Evolutionary conservation across 2,888 invertebrate genomes (phyloP).

Genomic region (Aphidius colemani): DNA sequence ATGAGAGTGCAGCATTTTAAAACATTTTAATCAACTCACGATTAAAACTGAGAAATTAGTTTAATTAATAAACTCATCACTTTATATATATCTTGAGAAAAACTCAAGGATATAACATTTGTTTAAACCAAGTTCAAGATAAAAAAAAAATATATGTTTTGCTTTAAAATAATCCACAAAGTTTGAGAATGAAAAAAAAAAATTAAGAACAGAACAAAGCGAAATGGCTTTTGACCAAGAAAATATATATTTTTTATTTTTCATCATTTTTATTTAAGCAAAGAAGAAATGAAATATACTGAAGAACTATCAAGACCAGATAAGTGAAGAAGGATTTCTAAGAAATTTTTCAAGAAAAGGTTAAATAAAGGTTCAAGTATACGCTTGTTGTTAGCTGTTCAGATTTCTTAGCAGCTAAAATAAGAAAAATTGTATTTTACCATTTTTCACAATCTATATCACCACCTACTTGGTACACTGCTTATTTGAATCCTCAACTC

Average conservation of each 20-base stretch:
- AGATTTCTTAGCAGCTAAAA: constrained; percentile 51
- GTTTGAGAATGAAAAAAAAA: constrained; percentile 33
- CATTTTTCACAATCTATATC: constrained; percentile 27
- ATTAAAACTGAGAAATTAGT: too few relatives aligned
- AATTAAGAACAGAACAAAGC: neutral
- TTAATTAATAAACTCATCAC: too few relatives aligned
- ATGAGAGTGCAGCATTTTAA: too few relatives aligned
- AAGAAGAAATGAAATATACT: constrained; percentile 11
- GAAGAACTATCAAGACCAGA: constrained; percentile 23
- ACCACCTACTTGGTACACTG: constrained; percentile 31
- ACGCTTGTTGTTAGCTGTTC: constrained; percentile 58
- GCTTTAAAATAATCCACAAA: constrained; percentile 4
- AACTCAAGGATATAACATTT: too few relatives aligned
- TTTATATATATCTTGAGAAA: too few relatives aligned
- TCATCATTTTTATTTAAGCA: neutral
- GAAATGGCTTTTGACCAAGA: constrained; percentile 8
- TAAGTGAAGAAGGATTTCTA: constrained; percentile 38
- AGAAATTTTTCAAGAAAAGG: constrained; percentile 54
- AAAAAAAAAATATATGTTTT: too few relatives aligned
- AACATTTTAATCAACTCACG: too few relatives aligned
- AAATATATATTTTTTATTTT: neutral
- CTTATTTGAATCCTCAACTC: constrained; percentile 53
- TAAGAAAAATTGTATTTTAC: constrained; percentile 13
- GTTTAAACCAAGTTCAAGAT: too few relatives aligned
- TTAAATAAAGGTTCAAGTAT: constrained; percentile 51